A percentile compares a stretch with the other conserved stretches of the same genome.
Conservation (phyloP, 2,888 invertebrate species). For the Pristionchus arcanus region DNA sequence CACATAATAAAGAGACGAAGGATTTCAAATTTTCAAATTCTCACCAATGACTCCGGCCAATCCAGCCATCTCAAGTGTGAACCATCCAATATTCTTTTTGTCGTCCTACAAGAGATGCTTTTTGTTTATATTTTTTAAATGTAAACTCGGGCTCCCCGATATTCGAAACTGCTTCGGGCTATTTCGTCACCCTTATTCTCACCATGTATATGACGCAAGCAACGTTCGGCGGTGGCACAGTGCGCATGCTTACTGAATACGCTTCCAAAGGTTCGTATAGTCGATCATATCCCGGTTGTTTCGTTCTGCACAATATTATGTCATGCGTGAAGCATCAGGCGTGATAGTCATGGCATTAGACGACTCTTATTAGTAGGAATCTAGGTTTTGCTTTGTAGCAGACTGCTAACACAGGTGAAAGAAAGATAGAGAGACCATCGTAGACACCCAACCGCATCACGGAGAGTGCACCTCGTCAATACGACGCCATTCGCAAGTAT, state of each 20-base stretch:
- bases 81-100: neutral
- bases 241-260: neutral
- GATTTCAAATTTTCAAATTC: too few relatives aligned
- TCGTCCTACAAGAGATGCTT: neutral
- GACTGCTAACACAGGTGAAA: too few relatives aligned
- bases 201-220: neutral
- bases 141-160: neutral
- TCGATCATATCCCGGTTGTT: neutral
- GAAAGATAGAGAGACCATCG: too few relatives aligned
- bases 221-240: neutral
- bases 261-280: neutral
- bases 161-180: too few relatives aligned
- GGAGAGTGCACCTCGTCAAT: too few relatives aligned
- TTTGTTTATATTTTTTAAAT: neutral
- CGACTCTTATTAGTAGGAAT: too few relatives aligned
- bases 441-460: too few relatives aligned
- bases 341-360: neutral
- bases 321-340: neutral
- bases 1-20: too few relatives aligned
- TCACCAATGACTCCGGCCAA: neutral
- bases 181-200: neutral
- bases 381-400: too few relatives aligned
- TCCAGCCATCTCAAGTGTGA: neutral
- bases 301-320: neutral
- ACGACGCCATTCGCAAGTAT: too few relatives aligned